Evolutionary conservation across 2,888 invertebrate species (phyloP).

Genomic region (Sinhomidia bicolor): DNA sequence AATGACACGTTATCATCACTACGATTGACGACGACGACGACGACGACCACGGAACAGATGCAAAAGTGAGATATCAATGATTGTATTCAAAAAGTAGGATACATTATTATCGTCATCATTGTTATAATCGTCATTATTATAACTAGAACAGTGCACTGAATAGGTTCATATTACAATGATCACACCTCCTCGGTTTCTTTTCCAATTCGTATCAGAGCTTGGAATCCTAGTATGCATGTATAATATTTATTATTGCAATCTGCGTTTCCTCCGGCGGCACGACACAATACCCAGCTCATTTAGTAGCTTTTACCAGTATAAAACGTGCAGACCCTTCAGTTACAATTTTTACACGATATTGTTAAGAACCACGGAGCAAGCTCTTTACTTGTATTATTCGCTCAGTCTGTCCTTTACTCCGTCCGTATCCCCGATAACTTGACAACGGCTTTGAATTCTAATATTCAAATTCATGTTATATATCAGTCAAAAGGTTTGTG

Average conservation of each 20-base stretch:
- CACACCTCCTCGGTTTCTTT: slow-evolving; percentile 67
- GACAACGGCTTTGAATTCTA: no score
- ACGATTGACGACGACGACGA: no score
- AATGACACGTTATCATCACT: slow-evolving; percentile 57
- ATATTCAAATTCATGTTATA: no score
- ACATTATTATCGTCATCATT: background rate
- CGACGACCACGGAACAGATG: slow-evolving; percentile 51
- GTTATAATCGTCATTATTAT: background rate
- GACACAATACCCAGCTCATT: slow-evolving; percentile 11
- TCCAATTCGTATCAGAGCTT: slow-evolving; percentile 43
- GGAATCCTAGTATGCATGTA: slow-evolving; percentile 51
- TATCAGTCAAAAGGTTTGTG: no score
- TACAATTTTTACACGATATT: background rate
- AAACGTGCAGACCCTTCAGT: slow-evolving; percentile 3
- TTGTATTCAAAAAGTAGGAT: background rate
- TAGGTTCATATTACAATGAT: slow-evolving; percentile 65
- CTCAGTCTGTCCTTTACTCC: no score
- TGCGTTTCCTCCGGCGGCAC: background rate
- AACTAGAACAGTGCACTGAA: background rate
- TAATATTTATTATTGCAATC: slow-evolving; percentile 52
- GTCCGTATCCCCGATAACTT: no score
- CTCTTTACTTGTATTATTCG: no score
- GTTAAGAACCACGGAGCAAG: no score
- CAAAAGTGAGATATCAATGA: slow-evolving; percentile 27
- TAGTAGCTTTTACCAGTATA: background rate